These are phyloP conservation scores for Luidia sarsii DNA, from an alignment of 53 echinoderm and acorn worm species.

Conservation along the genomic window DNA sequence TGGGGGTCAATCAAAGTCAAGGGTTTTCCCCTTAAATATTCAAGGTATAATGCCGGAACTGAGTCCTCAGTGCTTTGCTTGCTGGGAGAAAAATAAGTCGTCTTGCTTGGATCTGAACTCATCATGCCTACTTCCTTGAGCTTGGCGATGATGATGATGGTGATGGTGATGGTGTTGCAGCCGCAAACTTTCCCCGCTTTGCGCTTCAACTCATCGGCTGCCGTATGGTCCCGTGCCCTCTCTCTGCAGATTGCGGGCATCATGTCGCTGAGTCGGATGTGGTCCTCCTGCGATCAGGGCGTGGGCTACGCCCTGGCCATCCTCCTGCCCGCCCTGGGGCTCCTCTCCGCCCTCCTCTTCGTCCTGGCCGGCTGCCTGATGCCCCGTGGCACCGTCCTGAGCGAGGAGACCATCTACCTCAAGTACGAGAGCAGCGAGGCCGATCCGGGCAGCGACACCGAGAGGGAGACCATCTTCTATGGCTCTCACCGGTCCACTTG, in stretches of 20 bases:
- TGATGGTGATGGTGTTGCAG: too few species aligned
- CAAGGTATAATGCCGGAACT: too few species aligned
- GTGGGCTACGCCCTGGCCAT: slow-evolving; percentile 67
- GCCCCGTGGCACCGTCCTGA: slow-evolving; percentile 38
- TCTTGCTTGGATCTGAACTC: too few species aligned
- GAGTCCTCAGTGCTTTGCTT: too few species aligned
- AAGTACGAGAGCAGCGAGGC: slow-evolving; percentile 78
- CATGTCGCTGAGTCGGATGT: slow-evolving; percentile 18
- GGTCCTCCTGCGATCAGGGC: slow-evolving; percentile 58
- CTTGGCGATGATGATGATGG: too few species aligned
- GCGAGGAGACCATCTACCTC: slow-evolving; percentile 66
- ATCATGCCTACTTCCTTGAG: too few species aligned
- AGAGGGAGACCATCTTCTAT: slow-evolving; percentile 42
- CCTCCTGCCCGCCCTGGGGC: slow-evolving; percentile 59
- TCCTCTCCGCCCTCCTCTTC: slow-evolving; percentile 57
- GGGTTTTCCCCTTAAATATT: too few species aligned
- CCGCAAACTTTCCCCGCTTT: too few species aligned
- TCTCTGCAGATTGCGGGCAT: slow-evolving; percentile 58
- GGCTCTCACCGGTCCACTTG: slow-evolving; percentile 13
- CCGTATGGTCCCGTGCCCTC: too few species aligned
- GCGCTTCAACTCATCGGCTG: too few species aligned
- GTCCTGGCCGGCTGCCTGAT: slow-evolving; percentile 59
- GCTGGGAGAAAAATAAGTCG: too few species aligned
- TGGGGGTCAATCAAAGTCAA: too few species aligned
- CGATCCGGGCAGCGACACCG: slow-evolving; percentile 37